Evolutionary conservation across 2,888 invertebrate genomes (phyloP).

Genomic region (Eupithecia exiguata): DNA sequence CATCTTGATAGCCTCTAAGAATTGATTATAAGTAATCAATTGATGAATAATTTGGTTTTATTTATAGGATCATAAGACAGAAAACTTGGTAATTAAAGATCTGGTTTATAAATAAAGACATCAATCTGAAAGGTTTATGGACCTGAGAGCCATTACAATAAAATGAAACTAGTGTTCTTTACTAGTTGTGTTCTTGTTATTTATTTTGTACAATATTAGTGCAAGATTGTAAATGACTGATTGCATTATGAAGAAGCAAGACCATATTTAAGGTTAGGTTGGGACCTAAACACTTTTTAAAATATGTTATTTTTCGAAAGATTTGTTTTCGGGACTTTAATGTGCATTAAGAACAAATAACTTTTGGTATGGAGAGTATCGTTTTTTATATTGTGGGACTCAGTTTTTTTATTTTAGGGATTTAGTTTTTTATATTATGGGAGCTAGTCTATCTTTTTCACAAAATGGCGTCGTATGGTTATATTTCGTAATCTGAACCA

Average conservation of each 20-base stretch:
- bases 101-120: conserved; percentile 26
- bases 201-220: not conserved
- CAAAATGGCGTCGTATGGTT: no score
- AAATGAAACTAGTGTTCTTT: not conserved
- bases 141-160: not conserved
- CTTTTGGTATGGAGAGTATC: not conserved
- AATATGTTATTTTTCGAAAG: not conserved
- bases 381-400: not conserved
- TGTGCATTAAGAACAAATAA: not conserved
- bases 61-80: conserved; percentile 23
- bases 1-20: conserved; percentile 31
- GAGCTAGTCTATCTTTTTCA: no score
- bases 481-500: no score
- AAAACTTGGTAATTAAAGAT: conserved; percentile 29
- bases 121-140: conserved; percentile 19
- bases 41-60: conserved; percentile 30
- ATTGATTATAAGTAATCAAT: conserved; percentile 18
- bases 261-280: not conserved
- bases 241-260: not conserved
- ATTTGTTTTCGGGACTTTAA: not conserved
- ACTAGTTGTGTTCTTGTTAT: not conserved
- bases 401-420: no score
- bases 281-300: not conserved
- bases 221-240: not conserved
- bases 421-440: no score